Conservation (phyloP, 2,888 invertebrate genomes). For the Nasonia oneida region DNA sequence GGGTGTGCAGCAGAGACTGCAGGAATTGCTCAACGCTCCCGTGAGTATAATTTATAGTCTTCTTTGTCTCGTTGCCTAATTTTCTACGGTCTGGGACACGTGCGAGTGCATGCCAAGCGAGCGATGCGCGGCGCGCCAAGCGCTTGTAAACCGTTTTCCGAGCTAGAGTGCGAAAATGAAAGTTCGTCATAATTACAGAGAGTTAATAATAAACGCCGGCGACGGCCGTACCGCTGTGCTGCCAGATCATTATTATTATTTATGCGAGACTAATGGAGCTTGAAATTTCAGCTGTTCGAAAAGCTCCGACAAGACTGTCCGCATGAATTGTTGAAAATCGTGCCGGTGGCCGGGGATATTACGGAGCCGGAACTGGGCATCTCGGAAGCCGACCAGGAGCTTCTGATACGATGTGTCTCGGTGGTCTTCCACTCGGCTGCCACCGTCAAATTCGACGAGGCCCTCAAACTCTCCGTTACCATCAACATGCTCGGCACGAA, state of each 20-base stretch:
- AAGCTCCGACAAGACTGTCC: conserved; percentile 82
- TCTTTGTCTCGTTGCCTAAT: neutral
- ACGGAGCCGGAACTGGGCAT: conserved; percentile 83
- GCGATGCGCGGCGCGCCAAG: too few relatives aligned
- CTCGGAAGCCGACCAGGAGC: conserved; percentile 80
- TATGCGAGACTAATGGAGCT: neutral
- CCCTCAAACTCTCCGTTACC: conserved; percentile 85
- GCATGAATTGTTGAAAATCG: conserved; percentile 83
- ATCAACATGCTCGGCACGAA: conserved; percentile 89
- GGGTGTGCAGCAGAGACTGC: conserved; percentile 81
- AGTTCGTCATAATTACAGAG: neutral
- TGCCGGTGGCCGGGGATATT: conserved; percentile 84
- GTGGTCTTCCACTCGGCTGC: conserved; percentile 92
- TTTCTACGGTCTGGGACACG: too few relatives aligned
- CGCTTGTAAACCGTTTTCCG: too few relatives aligned
- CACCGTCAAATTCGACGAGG: conserved; percentile 90
- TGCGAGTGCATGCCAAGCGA: too few relatives aligned
- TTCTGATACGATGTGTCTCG: conserved; percentile 83
- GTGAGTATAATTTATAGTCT: conserved; percentile 78
- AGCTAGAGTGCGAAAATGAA: neutral
- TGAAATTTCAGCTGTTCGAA: conserved; percentile 82
- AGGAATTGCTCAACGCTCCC: conserved; percentile 84
- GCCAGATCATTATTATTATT: neutral
- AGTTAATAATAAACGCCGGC: neutral
- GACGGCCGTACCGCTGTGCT: neutral